phyloP scores from a whole-genome alignment of 2,113 vertebrate species.

The Phyllostomus discolor region DNA sequence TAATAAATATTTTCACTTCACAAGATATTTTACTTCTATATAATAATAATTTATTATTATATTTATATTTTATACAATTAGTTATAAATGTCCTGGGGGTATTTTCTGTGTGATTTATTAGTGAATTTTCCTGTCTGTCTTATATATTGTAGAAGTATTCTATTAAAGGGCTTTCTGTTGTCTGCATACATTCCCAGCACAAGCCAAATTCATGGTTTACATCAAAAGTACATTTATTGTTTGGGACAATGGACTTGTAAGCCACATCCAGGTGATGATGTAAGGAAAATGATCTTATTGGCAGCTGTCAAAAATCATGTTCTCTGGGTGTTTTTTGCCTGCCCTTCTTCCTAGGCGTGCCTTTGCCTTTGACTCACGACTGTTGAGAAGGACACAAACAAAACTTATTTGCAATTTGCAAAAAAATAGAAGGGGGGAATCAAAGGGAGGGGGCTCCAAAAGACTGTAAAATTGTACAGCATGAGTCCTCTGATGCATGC shows the following conservation, averaged over 20 bases:
- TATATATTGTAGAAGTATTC: constrained; percentile 27
- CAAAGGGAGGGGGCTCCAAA: constrained; percentile 78
- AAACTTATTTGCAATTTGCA: constrained; percentile 78
- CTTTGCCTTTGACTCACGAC: constrained; percentile 68
- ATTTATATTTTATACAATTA: constrained; percentile 1
- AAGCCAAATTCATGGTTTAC: constrained; percentile 34
- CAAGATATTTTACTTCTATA: constrained; percentile 31
- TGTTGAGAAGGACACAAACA: constrained; percentile 73
- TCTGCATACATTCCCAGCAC: constrained; percentile 1
- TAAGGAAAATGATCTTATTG: neutral
- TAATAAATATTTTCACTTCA: constrained; percentile 56
- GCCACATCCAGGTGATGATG: neutral
- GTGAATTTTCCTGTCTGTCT: neutral
- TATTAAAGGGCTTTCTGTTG: neutral
- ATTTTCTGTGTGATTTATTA: constrained; percentile 50
- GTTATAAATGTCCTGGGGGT: neutral
- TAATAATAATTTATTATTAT: neutral
- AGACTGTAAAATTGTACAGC: constrained; percentile 85
- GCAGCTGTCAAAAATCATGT: constrained; percentile 54
- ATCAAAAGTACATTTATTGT: constrained; percentile 36
- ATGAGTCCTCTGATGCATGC: constrained; percentile 83
- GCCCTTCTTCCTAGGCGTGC: constrained; percentile 48
- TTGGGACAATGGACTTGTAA: constrained; percentile 38
- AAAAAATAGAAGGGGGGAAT: constrained; percentile 58
- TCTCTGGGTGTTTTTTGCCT: constrained; percentile 37